Evolutionary conservation across 2,113 vertebrate species (phyloP).

Genomic region (Peromyscus leucopus): DNA sequence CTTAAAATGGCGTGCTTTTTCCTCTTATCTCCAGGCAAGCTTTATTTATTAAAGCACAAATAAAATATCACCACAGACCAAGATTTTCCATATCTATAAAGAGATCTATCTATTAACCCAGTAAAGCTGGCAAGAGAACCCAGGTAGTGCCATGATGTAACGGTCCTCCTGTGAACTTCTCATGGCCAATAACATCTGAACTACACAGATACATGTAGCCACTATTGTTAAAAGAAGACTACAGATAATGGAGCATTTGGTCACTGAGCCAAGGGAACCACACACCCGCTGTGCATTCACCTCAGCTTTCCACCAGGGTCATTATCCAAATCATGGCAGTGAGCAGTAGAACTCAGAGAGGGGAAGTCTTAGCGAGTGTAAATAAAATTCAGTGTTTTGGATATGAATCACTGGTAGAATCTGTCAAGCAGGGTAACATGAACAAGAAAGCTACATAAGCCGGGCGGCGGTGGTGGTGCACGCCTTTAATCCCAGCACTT

Average conservation of each 20-base stretch:
- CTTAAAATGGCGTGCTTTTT: too few relatives aligned
- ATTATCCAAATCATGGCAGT: neutral
- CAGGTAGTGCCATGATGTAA: neutral
- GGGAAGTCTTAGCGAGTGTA: neutral
- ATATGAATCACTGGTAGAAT: neutral
- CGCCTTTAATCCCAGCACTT: too few relatives aligned
- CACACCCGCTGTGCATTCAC: neutral
- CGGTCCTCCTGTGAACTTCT: neutral
- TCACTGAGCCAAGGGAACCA: neutral
- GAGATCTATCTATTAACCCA: neutral
- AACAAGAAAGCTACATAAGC: neutral
- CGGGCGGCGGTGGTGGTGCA: too few relatives aligned
- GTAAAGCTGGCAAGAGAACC: neutral
- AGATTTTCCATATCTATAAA: neutral
- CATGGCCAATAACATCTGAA: constrained; percentile 9
- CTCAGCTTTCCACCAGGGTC: neutral
- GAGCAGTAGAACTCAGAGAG: neutral
- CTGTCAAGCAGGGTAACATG: neutral
- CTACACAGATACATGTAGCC: neutral
- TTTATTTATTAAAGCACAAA: too few relatives aligned
- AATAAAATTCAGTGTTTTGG: neutral
- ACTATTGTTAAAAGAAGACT: neutral
- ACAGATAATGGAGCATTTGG: neutral
- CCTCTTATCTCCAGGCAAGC: too few relatives aligned
- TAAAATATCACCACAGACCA: too few relatives aligned